These are phyloP conservation scores for Heterocephalus glaber DNA, from an alignment of 2,113 vertebrate genomes.

Conservation along the genomic window DNA sequence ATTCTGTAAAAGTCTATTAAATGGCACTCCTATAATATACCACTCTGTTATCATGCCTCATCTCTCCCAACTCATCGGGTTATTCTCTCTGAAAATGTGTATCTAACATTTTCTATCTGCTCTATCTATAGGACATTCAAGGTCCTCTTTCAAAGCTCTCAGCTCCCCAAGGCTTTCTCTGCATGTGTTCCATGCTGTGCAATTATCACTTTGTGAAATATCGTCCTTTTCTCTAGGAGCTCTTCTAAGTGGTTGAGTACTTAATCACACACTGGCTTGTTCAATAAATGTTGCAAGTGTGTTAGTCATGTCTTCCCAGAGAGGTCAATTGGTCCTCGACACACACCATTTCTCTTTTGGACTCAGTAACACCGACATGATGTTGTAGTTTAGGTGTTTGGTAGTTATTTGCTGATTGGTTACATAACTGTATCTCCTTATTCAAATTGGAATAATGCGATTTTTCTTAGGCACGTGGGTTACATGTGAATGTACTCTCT, in stretches of 20 bases:
- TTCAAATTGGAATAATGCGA: background rate
- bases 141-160: constrained; percentile 62
- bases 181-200: background rate
- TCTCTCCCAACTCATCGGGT: constrained; percentile 4
- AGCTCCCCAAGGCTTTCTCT: constrained; percentile 58
- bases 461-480: background rate
- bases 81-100: constrained; percentile 45
- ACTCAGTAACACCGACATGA: background rate
- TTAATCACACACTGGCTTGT: constrained; percentile 58
- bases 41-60: background rate
- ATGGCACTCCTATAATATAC: constrained; percentile 35
- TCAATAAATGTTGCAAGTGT: constrained; percentile 19
- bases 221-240: background rate
- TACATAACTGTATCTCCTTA: background rate
- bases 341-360: background rate
- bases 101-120: constrained; percentile 55
- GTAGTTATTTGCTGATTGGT: background rate
- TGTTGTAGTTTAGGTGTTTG: background rate
- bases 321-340: constrained; percentile 37
- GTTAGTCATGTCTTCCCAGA: constrained; percentile 15
- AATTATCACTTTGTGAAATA: constrained; percentile 62
- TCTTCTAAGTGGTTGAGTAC: constrained; percentile 21
- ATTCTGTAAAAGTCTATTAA: constrained; percentile 61
- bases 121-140: constrained; percentile 69
- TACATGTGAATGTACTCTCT: background rate